phyloP scores from a whole-genome alignment of 92 coral and sea anemone genomes.

The Galaxea fascicularis region DNA sequence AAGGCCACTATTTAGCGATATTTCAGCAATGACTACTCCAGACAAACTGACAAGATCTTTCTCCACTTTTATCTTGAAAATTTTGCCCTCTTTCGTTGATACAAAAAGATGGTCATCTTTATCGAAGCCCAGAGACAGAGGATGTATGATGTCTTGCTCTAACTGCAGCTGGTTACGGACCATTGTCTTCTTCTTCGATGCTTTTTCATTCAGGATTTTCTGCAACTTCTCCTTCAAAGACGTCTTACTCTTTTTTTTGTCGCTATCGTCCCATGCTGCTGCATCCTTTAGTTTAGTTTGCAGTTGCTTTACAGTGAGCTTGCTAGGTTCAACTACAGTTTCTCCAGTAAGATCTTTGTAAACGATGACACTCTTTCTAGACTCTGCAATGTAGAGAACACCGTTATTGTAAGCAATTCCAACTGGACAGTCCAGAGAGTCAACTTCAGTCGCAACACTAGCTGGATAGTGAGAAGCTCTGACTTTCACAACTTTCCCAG shows the following conservation, averaged over 20 bases:
- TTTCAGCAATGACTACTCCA: slow-evolving; percentile 44
- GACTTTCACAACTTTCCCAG: slow-evolving; percentile 48
- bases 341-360: slow-evolving; percentile 34
- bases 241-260: not conserved
- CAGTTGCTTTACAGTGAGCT: not conserved
- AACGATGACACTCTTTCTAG: slow-evolving; percentile 31
- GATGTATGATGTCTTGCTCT: slow-evolving; percentile 24
- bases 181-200: slow-evolving; percentile 1
- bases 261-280: not conserved
- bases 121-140: slow-evolving; percentile 35
- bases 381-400: slow-evolving; percentile 25
- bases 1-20: slow-evolving; percentile 39
- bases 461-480: slow-evolving; percentile 34
- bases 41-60: slow-evolving; percentile 35
- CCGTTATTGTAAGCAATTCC: slow-evolving; percentile 23
- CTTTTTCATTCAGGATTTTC: slow-evolving; percentile 31
- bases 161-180: slow-evolving; percentile 31
- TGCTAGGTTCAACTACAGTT: slow-evolving; percentile 32
- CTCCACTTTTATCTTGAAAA: slow-evolving; percentile 41
- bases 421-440: slow-evolving; percentile 20
- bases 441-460: slow-evolving; percentile 24
- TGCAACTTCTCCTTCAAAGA: slow-evolving; percentile 30
- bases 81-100: slow-evolving; percentile 9
- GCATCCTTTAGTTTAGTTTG: not conserved
- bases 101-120: slow-evolving; percentile 25